Evolutionary conservation across 1,140 invertebrate genomes (phyloP).

Genomic region (Antheraea pernyi): DNA sequence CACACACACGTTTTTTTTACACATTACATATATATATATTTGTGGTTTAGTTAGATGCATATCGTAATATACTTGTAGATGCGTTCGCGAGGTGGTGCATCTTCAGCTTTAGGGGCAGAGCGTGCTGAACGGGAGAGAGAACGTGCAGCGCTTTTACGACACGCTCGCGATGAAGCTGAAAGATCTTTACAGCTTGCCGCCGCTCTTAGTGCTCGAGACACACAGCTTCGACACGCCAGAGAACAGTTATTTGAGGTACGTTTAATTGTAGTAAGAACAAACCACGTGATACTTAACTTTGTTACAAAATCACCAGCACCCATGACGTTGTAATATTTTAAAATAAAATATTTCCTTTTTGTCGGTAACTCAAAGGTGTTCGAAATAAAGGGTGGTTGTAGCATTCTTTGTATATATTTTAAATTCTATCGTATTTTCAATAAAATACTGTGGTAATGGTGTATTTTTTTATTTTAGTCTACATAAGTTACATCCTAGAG

Average conservation of each 20-base stretch:
- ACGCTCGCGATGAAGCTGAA: conserved; percentile 94
- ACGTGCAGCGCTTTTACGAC: conserved; percentile 91
- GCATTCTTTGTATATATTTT: no score
- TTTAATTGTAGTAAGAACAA: not conserved
- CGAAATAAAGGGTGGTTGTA: no score
- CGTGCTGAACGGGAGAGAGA: conserved; percentile 92
- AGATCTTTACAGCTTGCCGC: conserved; percentile 91
- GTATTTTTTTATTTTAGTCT: no score
- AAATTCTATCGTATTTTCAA: no score
- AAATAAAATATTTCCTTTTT: not conserved
- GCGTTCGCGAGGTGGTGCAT: conserved; percentile 79
- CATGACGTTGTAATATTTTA: not conserved
- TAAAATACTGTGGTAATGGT: no score
- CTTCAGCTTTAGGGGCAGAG: conserved; percentile 83
- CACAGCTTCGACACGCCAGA: conserved; percentile 90
- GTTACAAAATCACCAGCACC: not conserved
- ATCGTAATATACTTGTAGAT: conserved; percentile 53
- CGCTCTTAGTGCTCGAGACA: conserved; percentile 91
- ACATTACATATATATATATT: no score
- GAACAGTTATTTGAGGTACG: conserved; percentile 89
- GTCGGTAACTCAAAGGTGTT: no score
- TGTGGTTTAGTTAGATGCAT: not conserved
- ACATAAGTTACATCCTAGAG: no score
- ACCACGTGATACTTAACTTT: not conserved
- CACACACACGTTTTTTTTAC: no score